Evolutionary conservation across 2,113 vertebrate genomes (phyloP), one percentile per base, ranked within the genome.

Genomic region (Triplophysa rosa): DNA sequence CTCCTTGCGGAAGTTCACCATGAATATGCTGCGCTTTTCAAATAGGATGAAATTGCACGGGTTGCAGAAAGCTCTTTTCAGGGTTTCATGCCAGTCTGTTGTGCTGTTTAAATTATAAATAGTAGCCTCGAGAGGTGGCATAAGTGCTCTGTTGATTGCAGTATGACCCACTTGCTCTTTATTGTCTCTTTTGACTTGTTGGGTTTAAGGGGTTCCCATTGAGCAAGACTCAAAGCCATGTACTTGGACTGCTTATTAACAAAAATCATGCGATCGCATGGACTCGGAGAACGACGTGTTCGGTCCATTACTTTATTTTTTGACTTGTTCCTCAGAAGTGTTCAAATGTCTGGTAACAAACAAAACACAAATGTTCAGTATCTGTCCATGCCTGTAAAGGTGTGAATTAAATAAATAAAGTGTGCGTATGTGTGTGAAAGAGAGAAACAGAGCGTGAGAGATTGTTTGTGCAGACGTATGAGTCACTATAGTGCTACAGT

Each of bases 291-390:
- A 49, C 47, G 4, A 4, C 14, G 14, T 49, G 67, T 65, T 67
- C 59, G 45, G 67, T 42, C 45, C 80, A 37, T 74, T 73, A 54
- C 8, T 67, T 65, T 64, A 68, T n/a, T 67, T 72, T 63, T 80
- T 45, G 58, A 62, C 33, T 9, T 79, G 78, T 86, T 83, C 69
- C 63, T 84, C 79, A 86, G 82, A 92, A 90, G 90, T 92, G 86
- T 92, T 93, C 45, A 82, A 86, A 83, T 88, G 79, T 90, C 85
- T 84, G 68, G 88, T 84, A 88, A 82, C 78, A 85, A 78, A 88
- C 84, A 90, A 88, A 87, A 89, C 90, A 90, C 87, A 89, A 86
- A 86, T 84, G 83, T 85, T 81, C 91, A 92, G 92, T 92, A 91
- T 93, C 79, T 59, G 70, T 85, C 62, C 87, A 87, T 88, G 83